Evolutionary conservation across 2,888 invertebrate species (phyloP), one percentile per base, ranked within the genome.

Genomic region (Eilema griseolum): DNA sequence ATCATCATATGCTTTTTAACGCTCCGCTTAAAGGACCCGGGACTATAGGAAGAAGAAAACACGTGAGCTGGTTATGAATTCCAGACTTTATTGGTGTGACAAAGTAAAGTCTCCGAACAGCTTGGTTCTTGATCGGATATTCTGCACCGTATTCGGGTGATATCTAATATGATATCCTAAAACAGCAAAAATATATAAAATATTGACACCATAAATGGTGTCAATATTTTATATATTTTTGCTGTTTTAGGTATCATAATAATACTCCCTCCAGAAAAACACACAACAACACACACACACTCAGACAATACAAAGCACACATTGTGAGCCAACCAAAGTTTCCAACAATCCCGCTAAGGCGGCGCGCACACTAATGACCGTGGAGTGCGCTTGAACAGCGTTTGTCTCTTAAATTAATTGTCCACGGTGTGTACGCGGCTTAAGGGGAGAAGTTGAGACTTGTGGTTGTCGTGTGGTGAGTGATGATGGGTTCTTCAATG

Each of bases 321-420:
- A 56, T 3, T 56, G 31, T n/a, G 24, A 0, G 33, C 14, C 4
- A 57, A 26, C 16, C 64, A 67, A 81, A 83, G 72, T 72, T 75
- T 65, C 3, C 23, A 74, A 78, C 75, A 76, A 69, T 66, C 76
- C 73, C 70, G 75, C 69, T 80, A 83, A 85, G 82, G 81, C 80
- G 72, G 75, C 77, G 77, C 88, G 89, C 88, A 90, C 89, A 92
- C 88, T 92, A 93, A 93, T 92, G 92, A 91, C 86, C 75, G 67
- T 63, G 72, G 88, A 83, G 87, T 91, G 91, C 84, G 88, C 84
- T 78, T 91, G 92, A 90, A 93, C 92, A 91, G 78, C 83, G 90
- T 89, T 90, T 86, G 92, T 93, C 93, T 92, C 90, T 92, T 90
- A 92, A 93, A 93, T 93, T 93, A 93, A 93, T 92, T 91, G 89